Base-by-base conservation (phyloP, 2,797 vertebrate genomes). In the Etheostoma perlongum region DNA sequence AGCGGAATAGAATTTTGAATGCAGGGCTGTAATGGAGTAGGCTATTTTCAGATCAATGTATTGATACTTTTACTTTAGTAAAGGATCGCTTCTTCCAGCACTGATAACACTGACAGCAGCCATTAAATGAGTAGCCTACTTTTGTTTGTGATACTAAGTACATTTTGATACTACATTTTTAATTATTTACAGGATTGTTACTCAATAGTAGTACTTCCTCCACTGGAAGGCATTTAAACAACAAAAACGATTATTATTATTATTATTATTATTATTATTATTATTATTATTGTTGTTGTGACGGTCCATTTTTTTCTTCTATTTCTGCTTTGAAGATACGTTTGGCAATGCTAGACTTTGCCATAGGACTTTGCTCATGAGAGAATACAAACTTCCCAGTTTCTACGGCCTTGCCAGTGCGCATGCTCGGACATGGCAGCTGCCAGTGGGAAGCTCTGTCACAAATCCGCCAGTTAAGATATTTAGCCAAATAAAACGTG, bases 351-450 rank as follows among this genome's bases (percentile, higher is more conserved):
- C 10, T 11, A 12, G 36, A 40, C 36, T 40, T 40, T 40, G 36
- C 36, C 30, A 30, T 30, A 30, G 30, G 36, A 40, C 36, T 40
- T 40, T 40, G 36, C 36, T 40, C 10, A n/a, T 19, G 23, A 42
- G 9, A 27, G 12, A 52, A 68, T 15, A 6, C 5, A 2, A 46
- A 36, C 23, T 9, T 48, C 42, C 23, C 23, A 21, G 2, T 21
- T 2, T 7, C 25, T 1, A 1, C 42, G 36, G 36, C 36, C n/a
- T 2, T 2, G 6, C 65, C 48, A 71, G 16, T 88, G 88, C 88
- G 88, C 88, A 88, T 89, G 88, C 88, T 33, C 88, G 25, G 73
- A 81, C 70, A 83, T 88, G 85, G 84, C 84, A 83, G 85, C 85
- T 48, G 72, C 72, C 72, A 40, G 53, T 0, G 21, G 47, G 71